A percentile compares a stretch with the other conserved stretches of the same genome.
These are phyloP conservation scores for Palythoa heliodiscus DNA, from an alignment of 92 coral and sea anemone genomes.

Conservation along the genomic window DNA sequence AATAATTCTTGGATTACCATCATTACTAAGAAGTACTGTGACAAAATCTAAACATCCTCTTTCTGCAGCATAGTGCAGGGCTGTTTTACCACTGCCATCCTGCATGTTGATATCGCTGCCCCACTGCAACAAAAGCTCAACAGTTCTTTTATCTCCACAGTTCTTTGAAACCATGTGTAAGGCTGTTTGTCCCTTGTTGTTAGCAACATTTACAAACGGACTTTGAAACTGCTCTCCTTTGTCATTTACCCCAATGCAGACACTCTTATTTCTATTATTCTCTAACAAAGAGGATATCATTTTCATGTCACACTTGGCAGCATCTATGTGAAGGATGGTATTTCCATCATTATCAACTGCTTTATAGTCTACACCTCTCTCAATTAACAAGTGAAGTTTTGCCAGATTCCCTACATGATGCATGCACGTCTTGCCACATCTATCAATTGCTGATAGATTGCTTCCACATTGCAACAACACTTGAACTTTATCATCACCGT, in stretches of 20 bases:
- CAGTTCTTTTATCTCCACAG: neutral
- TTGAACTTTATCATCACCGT: neutral
- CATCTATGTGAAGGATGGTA: conserved; percentile 10
- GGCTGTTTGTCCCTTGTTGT: conserved; percentile 14
- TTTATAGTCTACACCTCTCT: conserved; percentile 32
- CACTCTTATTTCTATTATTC: neutral
- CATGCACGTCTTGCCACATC: conserved; percentile 21
- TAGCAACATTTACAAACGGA: conserved; percentile 8
- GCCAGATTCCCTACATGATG: conserved; percentile 18
- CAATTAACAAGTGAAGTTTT: conserved; percentile 20
- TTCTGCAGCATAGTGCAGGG: conserved; percentile 23
- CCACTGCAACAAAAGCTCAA: neutral
- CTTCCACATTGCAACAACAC: conserved; percentile 28
- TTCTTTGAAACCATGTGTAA: conserved; percentile 3
- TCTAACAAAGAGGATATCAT: conserved; percentile 23
- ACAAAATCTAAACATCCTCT: conserved; percentile 6
- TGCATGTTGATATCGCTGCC: conserved; percentile 13
- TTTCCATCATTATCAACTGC: conserved; percentile 40
- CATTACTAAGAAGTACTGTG: neutral
- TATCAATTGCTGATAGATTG: conserved; percentile 22
- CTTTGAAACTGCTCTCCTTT: neutral
- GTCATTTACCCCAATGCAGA: neutral
- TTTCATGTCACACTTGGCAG: neutral
- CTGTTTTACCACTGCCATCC: neutral
- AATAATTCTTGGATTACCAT: neutral